phyloP scores from a whole-genome alignment of 2,113 vertebrate species.

The Percina caprodes region DNA sequence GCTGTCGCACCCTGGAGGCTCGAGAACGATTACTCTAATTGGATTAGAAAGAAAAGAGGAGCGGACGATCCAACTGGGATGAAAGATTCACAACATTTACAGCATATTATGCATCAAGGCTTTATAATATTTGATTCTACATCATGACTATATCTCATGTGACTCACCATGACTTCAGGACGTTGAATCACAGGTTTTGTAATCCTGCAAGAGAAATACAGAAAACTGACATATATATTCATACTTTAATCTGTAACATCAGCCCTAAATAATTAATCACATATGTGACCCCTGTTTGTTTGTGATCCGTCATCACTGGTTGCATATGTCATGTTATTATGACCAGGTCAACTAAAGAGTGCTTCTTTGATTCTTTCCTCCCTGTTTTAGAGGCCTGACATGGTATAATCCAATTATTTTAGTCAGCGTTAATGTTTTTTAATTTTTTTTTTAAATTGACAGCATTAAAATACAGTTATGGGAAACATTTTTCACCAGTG shows the following conservation, averaged over 20 bases:
- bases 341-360: neutral
- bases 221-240: neutral
- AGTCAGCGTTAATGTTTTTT: neutral
- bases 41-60: neutral
- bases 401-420: neutral
- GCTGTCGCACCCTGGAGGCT: constrained; percentile 73
- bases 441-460: too few species aligned
- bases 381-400: neutral
- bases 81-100: neutral
- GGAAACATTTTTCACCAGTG: neutral
- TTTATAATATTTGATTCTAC: neutral
- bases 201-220: constrained; percentile 43
- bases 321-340: neutral
- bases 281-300: neutral
- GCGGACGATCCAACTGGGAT: neutral
- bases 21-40: constrained; percentile 79
- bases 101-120: neutral
- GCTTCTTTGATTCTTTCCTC: too few species aligned
- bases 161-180: constrained; percentile 66
- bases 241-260: neutral
- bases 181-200: neutral
- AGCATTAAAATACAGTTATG: neutral
- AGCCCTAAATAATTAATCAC: neutral
- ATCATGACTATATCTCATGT: neutral
- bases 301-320: neutral